phyloP scores from a whole-genome alignment of 1,140 invertebrate genomes.

The Drosophila yakuba region DNA sequence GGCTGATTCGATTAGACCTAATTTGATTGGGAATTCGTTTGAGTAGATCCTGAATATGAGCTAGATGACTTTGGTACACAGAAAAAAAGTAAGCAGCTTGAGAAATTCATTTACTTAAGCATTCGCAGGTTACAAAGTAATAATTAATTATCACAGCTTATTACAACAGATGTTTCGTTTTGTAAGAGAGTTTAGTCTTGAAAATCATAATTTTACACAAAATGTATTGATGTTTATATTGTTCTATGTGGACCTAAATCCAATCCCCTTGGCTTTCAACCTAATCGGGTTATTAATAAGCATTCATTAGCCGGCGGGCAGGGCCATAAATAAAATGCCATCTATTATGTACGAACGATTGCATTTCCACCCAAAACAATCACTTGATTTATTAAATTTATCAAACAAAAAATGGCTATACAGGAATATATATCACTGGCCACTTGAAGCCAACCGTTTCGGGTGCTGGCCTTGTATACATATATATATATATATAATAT shows the following conservation, averaged over 20 bases:
- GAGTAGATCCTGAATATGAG: constrained; percentile 24
- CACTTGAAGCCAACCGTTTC: constrained; percentile 14
- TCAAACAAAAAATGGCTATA: constrained; percentile 38
- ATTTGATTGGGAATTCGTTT: constrained; percentile 47
- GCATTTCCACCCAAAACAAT: constrained; percentile 56
- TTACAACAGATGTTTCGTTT: no score
- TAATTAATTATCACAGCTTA: no score
- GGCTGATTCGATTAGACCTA: constrained; percentile 42
- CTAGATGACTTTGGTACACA: not conserved
- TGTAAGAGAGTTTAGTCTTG: no score
- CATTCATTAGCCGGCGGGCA: constrained; percentile 61
- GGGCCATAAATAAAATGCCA: constrained; percentile 68
- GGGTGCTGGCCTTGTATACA: constrained; percentile 5
- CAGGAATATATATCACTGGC: constrained; percentile 17
- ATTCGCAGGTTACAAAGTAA: no score
- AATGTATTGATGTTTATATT: not conserved
- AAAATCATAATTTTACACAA: not conserved
- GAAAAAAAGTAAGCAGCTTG: not conserved
- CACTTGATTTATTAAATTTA: constrained; percentile 75
- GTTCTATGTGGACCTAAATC: constrained; percentile 7
- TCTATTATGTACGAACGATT: constrained; percentile 69
- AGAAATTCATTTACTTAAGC: no score
- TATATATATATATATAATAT: constrained; percentile 37
- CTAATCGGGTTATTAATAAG: constrained; percentile 75
- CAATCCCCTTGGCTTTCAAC: not conserved